Conservation (phyloP, 2,113 vertebrate species). For the Vulpes vulpes region DNA sequence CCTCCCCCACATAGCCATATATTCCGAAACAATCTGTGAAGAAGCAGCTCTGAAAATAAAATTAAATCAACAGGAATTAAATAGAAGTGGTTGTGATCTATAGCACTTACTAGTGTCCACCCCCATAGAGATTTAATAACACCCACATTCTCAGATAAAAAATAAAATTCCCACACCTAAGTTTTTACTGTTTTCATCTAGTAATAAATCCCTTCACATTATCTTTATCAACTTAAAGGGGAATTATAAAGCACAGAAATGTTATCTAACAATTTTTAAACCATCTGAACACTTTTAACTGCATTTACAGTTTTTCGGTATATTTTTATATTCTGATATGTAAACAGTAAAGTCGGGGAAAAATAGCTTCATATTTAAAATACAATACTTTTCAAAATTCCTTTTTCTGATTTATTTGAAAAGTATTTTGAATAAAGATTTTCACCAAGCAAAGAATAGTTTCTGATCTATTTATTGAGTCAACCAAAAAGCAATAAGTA, state of each 20-base stretch:
- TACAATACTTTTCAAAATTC: not conserved
- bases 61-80: constrained; percentile 65
- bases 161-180: not conserved
- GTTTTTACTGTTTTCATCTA: not conserved
- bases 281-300: not conserved
- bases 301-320: not conserved
- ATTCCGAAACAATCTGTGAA: constrained; percentile 73
- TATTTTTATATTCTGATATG: constrained; percentile 6
- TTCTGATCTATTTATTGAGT: not conserved
- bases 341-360: not conserved
- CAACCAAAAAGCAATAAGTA: not conserved
- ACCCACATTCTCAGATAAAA: constrained; percentile 11
- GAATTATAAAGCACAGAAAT: not conserved
- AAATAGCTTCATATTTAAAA: not conserved
- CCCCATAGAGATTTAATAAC: constrained; percentile 40
- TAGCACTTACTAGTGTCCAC: not conserved
- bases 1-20: constrained; percentile 18
- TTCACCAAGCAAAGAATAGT: not conserved
- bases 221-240: not conserved
- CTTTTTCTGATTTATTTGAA: not conserved
- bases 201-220: constrained; percentile 5
- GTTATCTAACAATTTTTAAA: constrained; percentile 1
- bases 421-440: not conserved
- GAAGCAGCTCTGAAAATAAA: constrained; percentile 62
- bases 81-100: constrained; percentile 56